Evolutionary conservation across 2,888 invertebrate species (phyloP).

Genomic region (Asteroscopus sphinx): DNA sequence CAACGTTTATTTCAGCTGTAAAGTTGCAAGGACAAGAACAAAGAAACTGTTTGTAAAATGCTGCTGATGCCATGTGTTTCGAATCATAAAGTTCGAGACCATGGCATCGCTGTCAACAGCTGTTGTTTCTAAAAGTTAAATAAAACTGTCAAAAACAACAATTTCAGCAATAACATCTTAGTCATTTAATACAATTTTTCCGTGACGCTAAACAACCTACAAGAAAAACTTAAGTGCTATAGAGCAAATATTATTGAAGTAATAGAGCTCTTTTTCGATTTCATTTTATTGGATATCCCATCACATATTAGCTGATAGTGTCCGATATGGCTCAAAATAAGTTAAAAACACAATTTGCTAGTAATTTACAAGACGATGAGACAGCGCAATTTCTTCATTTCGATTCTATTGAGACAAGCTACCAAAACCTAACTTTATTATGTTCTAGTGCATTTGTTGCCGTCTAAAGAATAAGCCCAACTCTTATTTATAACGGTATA

Average conservation of each 20-base stretch:
- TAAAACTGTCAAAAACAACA: constrained; percentile 8
- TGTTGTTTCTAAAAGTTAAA: constrained; percentile 25
- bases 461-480: constrained; percentile 67
- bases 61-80: constrained; percentile 60
- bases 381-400: constrained; percentile 77
- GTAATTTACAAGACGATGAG: constrained; percentile 79
- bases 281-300: constrained; percentile 70
- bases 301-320: constrained; percentile 67
- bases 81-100: constrained; percentile 59
- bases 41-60: constrained; percentile 60
- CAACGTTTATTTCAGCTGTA: constrained; percentile 28
- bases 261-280: constrained; percentile 71
- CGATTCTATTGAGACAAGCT: constrained; percentile 68
- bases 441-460: constrained; percentile 66
- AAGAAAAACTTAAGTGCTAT: constrained; percentile 1
- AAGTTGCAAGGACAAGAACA: constrained; percentile 44
- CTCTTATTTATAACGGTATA: constrained; percentile 74
- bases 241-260: constrained; percentile 23
- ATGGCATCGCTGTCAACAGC: constrained; percentile 46
- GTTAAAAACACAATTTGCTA: constrained; percentile 70
- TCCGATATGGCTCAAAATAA: constrained; percentile 70
- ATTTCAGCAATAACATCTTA: not conserved
- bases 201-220: not conserved
- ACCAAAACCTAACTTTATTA: constrained; percentile 61
- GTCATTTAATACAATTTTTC: not conserved